These are phyloP conservation scores for Corynorhinus townsendii DNA, from an alignment of 2,113 vertebrate species.

Conservation along the genomic window DNA sequence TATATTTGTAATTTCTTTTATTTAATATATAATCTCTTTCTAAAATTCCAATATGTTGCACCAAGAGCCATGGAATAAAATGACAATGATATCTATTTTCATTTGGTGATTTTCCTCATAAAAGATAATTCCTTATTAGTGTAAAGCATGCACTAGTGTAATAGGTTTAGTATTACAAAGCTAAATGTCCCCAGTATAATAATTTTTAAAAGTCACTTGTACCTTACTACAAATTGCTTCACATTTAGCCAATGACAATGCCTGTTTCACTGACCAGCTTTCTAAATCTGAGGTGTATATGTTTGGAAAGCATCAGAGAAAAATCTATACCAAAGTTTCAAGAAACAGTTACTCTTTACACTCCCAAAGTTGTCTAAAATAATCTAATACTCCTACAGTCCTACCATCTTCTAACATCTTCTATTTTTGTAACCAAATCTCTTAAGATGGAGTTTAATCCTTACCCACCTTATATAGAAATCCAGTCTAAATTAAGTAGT, in stretches of 20 bases:
- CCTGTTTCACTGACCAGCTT: background rate
- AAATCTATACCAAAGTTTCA: background rate
- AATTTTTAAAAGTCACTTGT: background rate
- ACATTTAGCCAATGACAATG: background rate
- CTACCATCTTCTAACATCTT: background rate
- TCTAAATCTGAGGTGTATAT: background rate
- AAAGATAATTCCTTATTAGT: background rate
- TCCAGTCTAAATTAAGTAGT: background rate
- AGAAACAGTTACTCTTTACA: background rate
- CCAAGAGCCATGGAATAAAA: background rate
- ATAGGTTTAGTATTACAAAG: background rate
- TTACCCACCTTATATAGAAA: background rate
- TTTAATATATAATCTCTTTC: background rate
- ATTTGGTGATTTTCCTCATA: slow-evolving; percentile 8
- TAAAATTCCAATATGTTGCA: slow-evolving; percentile 11
- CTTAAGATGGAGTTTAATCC: background rate
- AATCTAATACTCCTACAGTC: background rate
- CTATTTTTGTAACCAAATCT: background rate
- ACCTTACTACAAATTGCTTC: background rate
- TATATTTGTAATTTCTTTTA: background rate
- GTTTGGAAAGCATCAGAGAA: background rate
- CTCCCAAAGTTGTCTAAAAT: background rate
- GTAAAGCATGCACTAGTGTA: too few relatives aligned
- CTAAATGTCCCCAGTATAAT: background rate
- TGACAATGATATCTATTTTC: background rate